Evolutionary conservation across 2,797 vertebrate genomes (phyloP).

Genomic region (Coccyzus lansbergi): DNA sequence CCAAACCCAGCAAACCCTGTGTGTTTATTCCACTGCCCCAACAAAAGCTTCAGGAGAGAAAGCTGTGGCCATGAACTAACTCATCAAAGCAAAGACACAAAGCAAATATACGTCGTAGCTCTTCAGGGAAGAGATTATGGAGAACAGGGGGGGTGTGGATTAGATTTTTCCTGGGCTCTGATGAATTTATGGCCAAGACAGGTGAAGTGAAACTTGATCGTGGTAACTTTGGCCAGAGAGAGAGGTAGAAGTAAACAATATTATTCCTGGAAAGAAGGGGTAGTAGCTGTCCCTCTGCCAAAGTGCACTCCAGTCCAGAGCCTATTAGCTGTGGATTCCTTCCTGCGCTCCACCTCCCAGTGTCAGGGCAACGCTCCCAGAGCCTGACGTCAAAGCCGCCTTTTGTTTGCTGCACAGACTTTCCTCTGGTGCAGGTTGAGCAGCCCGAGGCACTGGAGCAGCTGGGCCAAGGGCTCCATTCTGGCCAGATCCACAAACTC

Average conservation of each 20-base stretch:
- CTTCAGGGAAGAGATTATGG: neutral
- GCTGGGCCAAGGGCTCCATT: neutral
- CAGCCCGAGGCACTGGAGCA: neutral
- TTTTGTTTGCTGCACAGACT: constrained; percentile 51
- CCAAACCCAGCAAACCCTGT: neutral
- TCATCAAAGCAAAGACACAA: neutral
- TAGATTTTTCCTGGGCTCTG: neutral
- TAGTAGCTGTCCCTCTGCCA: constrained; percentile 58
- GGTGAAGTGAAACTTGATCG: constrained; percentile 59
- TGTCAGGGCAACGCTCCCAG: constrained; percentile 60
- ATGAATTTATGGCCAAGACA: constrained; percentile 31
- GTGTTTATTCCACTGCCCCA: neutral
- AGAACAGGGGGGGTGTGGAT: neutral
- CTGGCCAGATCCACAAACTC: neutral
- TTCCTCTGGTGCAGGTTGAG: constrained; percentile 14
- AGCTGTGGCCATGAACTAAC: neutral
- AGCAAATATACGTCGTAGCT: neutral
- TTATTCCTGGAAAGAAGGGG: constrained; percentile 73
- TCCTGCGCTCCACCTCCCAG: constrained; percentile 50
- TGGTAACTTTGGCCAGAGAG: constrained; percentile 39
- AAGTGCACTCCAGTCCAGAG: constrained; percentile 35
- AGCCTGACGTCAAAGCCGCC: constrained; percentile 56
- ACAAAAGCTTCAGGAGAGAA: neutral
- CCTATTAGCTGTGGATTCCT: constrained; percentile 49
- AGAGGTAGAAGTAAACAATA: constrained; percentile 66